Conservation (phyloP, 2,888 invertebrate genomes). For the Meteorus colon region DNA sequence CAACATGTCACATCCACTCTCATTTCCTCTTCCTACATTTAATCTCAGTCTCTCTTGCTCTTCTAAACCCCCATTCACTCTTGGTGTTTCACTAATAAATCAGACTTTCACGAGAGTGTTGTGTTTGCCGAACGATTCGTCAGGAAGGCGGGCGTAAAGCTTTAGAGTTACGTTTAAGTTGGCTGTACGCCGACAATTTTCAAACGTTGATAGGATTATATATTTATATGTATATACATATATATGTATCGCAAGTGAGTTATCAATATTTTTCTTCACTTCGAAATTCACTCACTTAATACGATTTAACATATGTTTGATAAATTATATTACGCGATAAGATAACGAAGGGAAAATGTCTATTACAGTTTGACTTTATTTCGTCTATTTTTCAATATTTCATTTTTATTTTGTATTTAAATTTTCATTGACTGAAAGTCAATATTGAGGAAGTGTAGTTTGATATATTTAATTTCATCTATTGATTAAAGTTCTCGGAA, state of each 20-base stretch:
- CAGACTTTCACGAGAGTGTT: conserved; percentile 63
- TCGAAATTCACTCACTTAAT: not conserved
- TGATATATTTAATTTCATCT: too few relatives aligned
- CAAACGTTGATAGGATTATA: conserved; percentile 55
- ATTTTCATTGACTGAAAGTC: not conserved
- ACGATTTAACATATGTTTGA: conserved; percentile 10
- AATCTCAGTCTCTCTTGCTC: not conserved
- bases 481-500: too few relatives aligned
- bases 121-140: conserved; percentile 70
- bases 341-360: not conserved
- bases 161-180: conserved; percentile 71
- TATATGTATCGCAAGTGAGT: not conserved
- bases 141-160: conserved; percentile 65
- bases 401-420: not conserved
- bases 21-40: not conserved
- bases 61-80: conserved; percentile 4
- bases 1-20: conserved; percentile 8
- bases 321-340: not conserved
- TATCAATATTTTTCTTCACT: conserved; percentile 3
- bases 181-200: conserved; percentile 64
- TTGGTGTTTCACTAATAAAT: conserved; percentile 59
- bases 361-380: not conserved
- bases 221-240: not conserved
- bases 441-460: too few relatives aligned
- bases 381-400: not conserved